These are phyloP conservation scores for Odocoileus hemionus DNA, from an alignment of 2,113 vertebrate genomes.

Conservation along the genomic window DNA sequence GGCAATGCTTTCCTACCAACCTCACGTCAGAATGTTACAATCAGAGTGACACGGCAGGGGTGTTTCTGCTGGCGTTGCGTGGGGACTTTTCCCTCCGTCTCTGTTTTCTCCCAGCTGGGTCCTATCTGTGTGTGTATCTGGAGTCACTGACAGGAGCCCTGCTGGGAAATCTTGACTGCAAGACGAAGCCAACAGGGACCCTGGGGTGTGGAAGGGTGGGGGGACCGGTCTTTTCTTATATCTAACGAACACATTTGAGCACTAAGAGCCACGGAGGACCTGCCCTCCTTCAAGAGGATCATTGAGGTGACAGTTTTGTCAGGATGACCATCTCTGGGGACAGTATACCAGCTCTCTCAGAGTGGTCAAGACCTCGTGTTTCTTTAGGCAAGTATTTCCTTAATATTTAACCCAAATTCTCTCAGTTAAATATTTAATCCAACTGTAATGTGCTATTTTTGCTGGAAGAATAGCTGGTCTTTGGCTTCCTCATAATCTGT, in stretches of 20 bases:
- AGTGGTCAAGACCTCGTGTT: not conserved
- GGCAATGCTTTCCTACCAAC: not conserved
- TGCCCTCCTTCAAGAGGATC: not conserved
- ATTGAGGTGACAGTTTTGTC: not conserved
- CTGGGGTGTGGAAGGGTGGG: not conserved
- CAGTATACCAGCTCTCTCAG: not conserved
- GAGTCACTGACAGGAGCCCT: not conserved
- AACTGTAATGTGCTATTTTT: slow-evolving; percentile 11
- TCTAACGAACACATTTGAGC: not conserved
- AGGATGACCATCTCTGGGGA: not conserved
- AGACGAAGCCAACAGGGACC: not conserved
- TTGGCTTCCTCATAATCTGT: slow-evolving; percentile 8
- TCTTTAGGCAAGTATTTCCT: not conserved
- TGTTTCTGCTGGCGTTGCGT: not conserved
- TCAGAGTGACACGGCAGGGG: not conserved
- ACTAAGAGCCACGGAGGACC: not conserved
- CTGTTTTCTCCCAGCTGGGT: not conserved
- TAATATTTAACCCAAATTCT: slow-evolving; percentile 46
- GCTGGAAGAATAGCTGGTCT: not conserved
- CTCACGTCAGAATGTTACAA: not conserved
- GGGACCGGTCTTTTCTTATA: not conserved
- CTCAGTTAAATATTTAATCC: slow-evolving; percentile 48
- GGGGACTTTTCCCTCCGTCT: not conserved
- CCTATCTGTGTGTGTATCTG: not conserved
- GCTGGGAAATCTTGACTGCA: not conserved